phyloP scores from a whole-genome alignment of 2,113 vertebrate genomes.

The Notothenia rossii region DNA sequence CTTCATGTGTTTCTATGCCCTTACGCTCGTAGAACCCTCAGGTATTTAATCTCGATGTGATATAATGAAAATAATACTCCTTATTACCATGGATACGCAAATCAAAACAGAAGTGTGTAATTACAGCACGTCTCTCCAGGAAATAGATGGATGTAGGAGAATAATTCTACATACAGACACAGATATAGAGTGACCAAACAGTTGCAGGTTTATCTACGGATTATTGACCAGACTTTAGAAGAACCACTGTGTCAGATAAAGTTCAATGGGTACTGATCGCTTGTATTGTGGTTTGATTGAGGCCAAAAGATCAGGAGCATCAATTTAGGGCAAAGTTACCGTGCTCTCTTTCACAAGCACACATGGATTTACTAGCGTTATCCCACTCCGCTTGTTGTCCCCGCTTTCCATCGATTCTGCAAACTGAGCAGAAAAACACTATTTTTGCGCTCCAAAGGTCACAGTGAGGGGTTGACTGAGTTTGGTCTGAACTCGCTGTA shows the following conservation, averaged over 20 bases:
- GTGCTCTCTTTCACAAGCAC: conserved; percentile 3
- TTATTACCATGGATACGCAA: conserved; percentile 34
- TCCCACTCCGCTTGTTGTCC: conserved; percentile 50
- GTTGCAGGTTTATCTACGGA: conserved; percentile 41
- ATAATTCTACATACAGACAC: neutral
- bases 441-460: conserved; percentile 75
- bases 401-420: conserved; percentile 67
- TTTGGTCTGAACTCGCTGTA: conserved; percentile 53
- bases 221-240: conserved; percentile 43
- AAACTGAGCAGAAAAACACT: conserved; percentile 69
- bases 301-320: conserved; percentile 34
- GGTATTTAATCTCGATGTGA: conserved; percentile 53
- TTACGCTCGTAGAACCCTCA: conserved; percentile 28
- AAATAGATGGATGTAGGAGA: conserved; percentile 20
- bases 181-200: conserved; percentile 25
- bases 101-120: conserved; percentile 44
- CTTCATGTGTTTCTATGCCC: conserved; percentile 10
- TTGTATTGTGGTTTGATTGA: conserved; percentile 21
- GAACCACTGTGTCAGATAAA: conserved; percentile 43
- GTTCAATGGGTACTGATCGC: conserved; percentile 44
- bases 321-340: conserved; percentile 31
- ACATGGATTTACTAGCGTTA: conserved; percentile 54
- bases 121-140: conserved; percentile 29
- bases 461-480: conserved; percentile 56
- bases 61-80: conserved; percentile 52